These are phyloP conservation scores for Ginglymostoma cirratum DNA, from an alignment of 2,113 vertebrate genomes.

Conservation along the genomic window DNA sequence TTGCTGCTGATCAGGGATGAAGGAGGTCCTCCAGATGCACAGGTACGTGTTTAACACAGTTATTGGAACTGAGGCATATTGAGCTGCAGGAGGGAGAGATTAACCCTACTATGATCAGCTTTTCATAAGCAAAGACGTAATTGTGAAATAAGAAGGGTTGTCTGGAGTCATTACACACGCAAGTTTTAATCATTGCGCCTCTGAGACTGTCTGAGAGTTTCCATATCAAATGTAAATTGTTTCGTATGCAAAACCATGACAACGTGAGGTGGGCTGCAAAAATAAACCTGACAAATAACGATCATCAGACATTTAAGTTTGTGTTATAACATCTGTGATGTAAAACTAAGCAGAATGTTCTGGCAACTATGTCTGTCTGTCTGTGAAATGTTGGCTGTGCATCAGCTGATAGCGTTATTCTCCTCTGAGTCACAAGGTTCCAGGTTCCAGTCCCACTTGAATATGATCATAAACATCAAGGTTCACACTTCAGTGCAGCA, in stretches of 20 bases:
- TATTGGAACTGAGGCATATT: not conserved
- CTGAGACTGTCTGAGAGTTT: not conserved
- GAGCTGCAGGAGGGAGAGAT: not conserved
- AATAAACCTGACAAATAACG: not conserved
- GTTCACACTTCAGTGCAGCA: not conserved
- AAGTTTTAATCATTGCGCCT: not conserved
- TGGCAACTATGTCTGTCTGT: not conserved
- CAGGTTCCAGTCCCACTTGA: not conserved
- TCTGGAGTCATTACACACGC: not conserved
- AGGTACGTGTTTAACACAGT: slow-evolving; percentile 55
- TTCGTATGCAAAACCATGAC: not conserved
- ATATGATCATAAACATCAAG: not conserved
- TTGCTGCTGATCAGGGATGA: slow-evolving; percentile 88
- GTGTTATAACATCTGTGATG: not conserved
- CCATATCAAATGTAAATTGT: slow-evolving; percentile 2
- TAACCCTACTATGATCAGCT: not conserved
- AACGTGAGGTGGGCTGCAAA: not conserved
- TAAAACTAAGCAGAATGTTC: not conserved
- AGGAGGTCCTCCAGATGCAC: slow-evolving; percentile 69
- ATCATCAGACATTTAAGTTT: slow-evolving; percentile 10
- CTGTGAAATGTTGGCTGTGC: not conserved
- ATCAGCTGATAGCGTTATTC: not conserved
- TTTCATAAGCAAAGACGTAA: not conserved
- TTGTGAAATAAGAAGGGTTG: not conserved
- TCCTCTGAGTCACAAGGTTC: not conserved